Base-by-base conservation (phyloP, 2,888 invertebrate species). In the Dolichomitus sp. region DNA sequence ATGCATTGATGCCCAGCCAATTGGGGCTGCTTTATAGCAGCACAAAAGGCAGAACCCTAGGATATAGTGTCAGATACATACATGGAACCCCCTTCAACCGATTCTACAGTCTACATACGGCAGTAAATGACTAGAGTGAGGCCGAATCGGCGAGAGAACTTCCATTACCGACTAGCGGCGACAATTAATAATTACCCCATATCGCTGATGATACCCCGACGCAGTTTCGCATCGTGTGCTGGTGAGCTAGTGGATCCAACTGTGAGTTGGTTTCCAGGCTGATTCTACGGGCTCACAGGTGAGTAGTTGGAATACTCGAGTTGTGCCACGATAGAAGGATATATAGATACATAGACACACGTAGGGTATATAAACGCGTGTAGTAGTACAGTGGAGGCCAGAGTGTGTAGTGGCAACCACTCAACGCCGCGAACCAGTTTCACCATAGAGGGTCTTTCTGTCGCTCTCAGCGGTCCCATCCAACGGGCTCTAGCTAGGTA, bases 121-220 rank as follows among this genome's bases (percentile, higher is more conserved):
- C 37, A 4, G 37, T 19, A 4, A 37, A 54, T 50, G 11, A 11
- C 48, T 14, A 19, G 74, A 69, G 76, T 61, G 70, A 57, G 52
- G 65, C 73, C 33, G 80, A 80, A 69, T 80, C 80, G 69, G 65
- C 61, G 75, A 75, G 80, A 72, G 79, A 74, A 81, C 84, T 86
- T 88, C 88, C 89, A 90, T 91, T 90, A 90, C 84, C 85, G 86
- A 68, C 40, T 61, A 74, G 59, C 75, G 83, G 84, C 84, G 90
- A 89, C 90, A 89, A 91, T 91, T 90, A 91, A 90, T 91, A 92
- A 92, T 91, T 90, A 90, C 87, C 88, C 87, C 80, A 83, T 87
- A 89, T 90, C 88, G 88, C 83, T 88, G 89, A 89, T 88, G 90
- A 89, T 90, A 90, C 84, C 75, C 87, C 75, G 82, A 87, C 85